A percentile compares a stretch with the other conserved stretches of the same genome.
These are phyloP conservation scores for Watsonalla cultraria DNA, from an alignment of 2,888 invertebrate species.

Conservation along the genomic window DNA sequence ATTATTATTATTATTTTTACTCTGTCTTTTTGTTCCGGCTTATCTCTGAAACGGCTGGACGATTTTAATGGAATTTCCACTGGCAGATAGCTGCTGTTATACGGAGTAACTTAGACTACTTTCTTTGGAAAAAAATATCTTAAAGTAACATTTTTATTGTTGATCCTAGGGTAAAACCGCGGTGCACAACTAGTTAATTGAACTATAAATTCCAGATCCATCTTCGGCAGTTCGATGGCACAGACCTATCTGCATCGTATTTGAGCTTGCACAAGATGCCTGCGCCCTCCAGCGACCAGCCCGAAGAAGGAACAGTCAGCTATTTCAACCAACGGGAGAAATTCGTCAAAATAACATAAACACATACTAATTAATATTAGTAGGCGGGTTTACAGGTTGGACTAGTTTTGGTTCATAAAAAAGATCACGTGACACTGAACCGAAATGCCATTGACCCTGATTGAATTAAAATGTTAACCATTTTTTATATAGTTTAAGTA, in stretches of 20 bases:
- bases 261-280: constrained; percentile 65
- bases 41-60: too few relatives aligned
- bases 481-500: too few relatives aligned
- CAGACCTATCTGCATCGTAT: constrained; percentile 79
- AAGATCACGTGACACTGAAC: constrained; percentile 3
- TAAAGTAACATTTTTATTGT: too few relatives aligned
- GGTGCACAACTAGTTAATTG: neutral
- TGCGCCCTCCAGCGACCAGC: constrained; percentile 26
- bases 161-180: too few relatives aligned
- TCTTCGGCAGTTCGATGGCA: constrained; percentile 83
- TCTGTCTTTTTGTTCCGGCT: too few relatives aligned
- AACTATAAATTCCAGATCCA: constrained; percentile 79
- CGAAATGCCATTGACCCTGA: neutral
- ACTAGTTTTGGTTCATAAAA: neutral
- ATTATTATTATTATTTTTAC: too few relatives aligned
- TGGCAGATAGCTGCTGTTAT: too few relatives aligned
- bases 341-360: constrained; percentile 56
- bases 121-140: too few relatives aligned
- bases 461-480: too few relatives aligned
- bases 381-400: constrained; percentile 17
- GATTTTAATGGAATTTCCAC: too few relatives aligned
- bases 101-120: too few relatives aligned
- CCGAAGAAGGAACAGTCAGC: constrained; percentile 63
- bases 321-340: constrained; percentile 66
- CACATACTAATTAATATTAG: constrained; percentile 5